These are phyloP conservation scores for Heterohyrax brucei DNA, from an alignment of 2,797 vertebrate species.

Conservation along the genomic window DNA sequence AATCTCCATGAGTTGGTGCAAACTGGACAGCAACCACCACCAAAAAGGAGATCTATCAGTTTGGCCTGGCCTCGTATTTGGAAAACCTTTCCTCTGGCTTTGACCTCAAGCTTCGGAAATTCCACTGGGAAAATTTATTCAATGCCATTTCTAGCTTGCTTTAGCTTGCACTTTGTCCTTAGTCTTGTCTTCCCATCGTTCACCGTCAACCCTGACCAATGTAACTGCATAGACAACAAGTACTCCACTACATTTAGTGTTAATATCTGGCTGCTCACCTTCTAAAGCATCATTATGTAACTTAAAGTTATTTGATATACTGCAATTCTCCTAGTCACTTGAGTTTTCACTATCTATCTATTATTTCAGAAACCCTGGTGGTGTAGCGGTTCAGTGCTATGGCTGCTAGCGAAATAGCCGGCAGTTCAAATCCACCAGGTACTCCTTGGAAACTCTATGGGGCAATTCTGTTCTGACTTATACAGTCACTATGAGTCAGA, in stretches of 20 bases:
- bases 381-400: no score
- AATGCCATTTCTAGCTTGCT: not conserved
- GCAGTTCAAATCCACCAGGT: no score
- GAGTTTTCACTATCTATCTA: not conserved
- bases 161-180: not conserved
- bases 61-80: not conserved
- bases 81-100: not conserved
- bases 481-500: no score
- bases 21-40: no score
- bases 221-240: not conserved
- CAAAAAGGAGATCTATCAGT: no score
- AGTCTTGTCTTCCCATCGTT: not conserved
- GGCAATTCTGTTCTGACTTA: no score
- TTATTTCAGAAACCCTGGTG: not conserved
- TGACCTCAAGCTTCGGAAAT: not conserved
- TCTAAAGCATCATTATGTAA: not conserved
- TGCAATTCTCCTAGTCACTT: not conserved
- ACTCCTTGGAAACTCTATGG: no score
- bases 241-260: not conserved
- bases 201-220: not conserved
- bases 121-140: not conserved
- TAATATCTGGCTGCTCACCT: not conserved
- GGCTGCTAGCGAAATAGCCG: no score
- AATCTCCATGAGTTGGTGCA: no score
- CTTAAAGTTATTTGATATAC: not conserved